Evolutionary conservation across 2,888 invertebrate genomes (phyloP).

Genomic region (Ornithoptera alexandrae): DNA sequence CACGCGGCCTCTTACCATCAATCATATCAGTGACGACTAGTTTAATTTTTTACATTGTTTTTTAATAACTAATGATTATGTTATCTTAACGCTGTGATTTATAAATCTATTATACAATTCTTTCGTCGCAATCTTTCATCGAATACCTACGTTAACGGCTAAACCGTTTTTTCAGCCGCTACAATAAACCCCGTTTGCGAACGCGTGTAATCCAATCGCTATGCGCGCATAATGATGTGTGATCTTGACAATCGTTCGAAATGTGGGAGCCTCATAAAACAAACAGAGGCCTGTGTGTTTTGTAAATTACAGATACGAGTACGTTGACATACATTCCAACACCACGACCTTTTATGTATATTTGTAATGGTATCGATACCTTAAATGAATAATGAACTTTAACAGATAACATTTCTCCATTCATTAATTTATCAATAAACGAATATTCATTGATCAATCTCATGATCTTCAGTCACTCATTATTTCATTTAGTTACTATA

Average conservation of each 20-base stretch:
- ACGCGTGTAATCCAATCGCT: conserved; percentile 2
- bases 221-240: not conserved
- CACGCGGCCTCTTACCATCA: too few relatives aligned
- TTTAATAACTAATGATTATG: not conserved
- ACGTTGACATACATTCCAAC: not conserved
- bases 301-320: not conserved
- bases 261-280: not conserved
- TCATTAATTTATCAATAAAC: too few relatives aligned
- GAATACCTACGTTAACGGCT: not conserved
- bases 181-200: conserved; percentile 4
- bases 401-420: too few relatives aligned
- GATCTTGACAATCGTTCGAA: conserved; percentile 5
- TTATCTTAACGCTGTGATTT: not conserved
- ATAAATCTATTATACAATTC: not conserved
- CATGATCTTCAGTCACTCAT: too few relatives aligned
- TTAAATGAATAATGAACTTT: too few relatives aligned
- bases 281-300: not conserved
- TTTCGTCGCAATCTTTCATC: not conserved
- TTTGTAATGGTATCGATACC: not conserved
- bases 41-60: not conserved
- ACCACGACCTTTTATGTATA: not conserved
- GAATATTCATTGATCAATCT: too few relatives aligned
- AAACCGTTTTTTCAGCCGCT: not conserved
- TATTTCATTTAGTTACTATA: too few relatives aligned
- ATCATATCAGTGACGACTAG: too few relatives aligned